Conservation (phyloP, 2,113 vertebrate species). For the Noctilio leporinus region DNA sequence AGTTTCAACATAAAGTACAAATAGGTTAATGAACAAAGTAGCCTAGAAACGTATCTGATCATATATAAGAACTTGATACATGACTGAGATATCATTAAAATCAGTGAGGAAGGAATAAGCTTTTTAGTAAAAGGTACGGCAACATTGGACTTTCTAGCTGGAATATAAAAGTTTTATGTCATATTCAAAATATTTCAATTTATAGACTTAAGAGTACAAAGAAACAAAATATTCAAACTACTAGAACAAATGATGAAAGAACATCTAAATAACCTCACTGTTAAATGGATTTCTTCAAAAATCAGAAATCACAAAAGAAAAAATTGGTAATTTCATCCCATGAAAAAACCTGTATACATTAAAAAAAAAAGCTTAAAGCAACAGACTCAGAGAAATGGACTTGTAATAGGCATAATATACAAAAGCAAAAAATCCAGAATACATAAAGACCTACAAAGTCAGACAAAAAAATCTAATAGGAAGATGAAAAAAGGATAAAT, state of each 20-base stretch:
- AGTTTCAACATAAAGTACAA: not conserved
- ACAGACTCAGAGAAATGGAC: not conserved
- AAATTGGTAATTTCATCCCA: not conserved
- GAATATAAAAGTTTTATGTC: not conserved
- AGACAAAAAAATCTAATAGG: not conserved
- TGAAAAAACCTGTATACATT: not conserved
- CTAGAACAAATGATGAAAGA: not conserved
- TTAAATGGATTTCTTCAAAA: not conserved
- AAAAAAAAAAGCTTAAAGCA: not conserved
- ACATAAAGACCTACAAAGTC: not conserved
- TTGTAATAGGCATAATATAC: not conserved
- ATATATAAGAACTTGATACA: not conserved
- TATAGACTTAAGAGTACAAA: not conserved
- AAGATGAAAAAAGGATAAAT: not conserved
- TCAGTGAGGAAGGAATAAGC: not conserved
- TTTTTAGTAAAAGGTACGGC: not conserved
- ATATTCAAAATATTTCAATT: not conserved
- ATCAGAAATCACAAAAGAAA: not conserved
- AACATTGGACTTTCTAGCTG: not conserved
- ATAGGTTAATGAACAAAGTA: not conserved
- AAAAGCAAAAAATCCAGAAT: not conserved
- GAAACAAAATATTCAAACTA: not conserved
- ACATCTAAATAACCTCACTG: not conserved
- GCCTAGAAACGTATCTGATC: not conserved
- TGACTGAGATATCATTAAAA: not conserved